Evolutionary conservation across 2,888 invertebrate species (phyloP), one percentile per base, ranked within the genome.

Genomic region (Octodonta nipae): DNA sequence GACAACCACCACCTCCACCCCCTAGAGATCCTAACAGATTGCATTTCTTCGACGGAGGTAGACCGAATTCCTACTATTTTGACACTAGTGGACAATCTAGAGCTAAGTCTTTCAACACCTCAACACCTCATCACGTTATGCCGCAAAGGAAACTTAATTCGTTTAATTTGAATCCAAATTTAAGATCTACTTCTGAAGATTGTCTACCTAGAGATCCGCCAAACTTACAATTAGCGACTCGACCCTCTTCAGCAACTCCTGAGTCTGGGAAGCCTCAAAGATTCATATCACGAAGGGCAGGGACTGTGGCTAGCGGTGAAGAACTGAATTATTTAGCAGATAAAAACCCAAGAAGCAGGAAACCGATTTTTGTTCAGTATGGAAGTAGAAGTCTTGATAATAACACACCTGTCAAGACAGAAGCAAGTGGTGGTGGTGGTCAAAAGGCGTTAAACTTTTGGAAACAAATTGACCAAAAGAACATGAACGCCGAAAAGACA

Each of bases 21-120:
- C 83, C 84, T n/a, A 65, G 80, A 45, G 82, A 80, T 58, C 81
- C 78, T 47, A 68, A 75, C 36, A 68, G 73, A 66, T 67, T 16
- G 24, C 44, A 51, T 38, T 50, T 55, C 36, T 44, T 47, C 38
- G 51, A 55, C 44, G 49, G 63, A 53, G 40, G 45, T 47, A 60
- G 71, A 32, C 73, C 71, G 1, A 51, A 36, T 25, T 51, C 70
- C 0, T 70, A 66, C 37, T 69, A 70, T 22, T 70, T 69, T 35
- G 71, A 71, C 36, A 46, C 45, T 11, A 43, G 41, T 26, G 50
- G 33, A 5, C 34, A 43, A 24, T 35, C 43, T 3, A 49, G 49
- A 36, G 41, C 48, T 2, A 47, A 49, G 35, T 45, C 46, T 7
- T 48, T 45, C 26, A 36, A 41, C 35, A 38, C 34, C 14, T 34